These are phyloP conservation scores for Lepus oiostolus DNA, from an alignment of 2,797 vertebrate species.

Conservation along the genomic window DNA sequence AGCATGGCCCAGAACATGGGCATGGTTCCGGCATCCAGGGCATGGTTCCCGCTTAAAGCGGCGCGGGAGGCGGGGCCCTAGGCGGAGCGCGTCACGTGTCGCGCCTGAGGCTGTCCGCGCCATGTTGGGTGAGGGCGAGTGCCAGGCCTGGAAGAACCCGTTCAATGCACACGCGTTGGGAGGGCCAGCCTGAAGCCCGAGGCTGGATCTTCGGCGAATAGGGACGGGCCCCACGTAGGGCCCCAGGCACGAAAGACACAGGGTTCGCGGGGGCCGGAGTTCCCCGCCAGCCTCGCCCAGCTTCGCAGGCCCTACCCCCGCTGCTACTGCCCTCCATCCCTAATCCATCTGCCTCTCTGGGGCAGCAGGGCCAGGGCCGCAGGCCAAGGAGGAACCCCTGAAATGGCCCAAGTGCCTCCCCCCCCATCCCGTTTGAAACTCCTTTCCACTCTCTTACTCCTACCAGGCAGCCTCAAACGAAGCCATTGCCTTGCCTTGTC, in stretches of 20 bases:
- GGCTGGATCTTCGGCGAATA: fast-evolving
- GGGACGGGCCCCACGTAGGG: fast-evolving
- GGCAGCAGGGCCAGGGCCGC: fast-evolving
- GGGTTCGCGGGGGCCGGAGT: too few species aligned
- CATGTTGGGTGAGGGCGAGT: conserved; percentile 34
- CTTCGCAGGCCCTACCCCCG: fast-evolving
- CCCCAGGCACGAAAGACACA: background rate
- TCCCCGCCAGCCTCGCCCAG: background rate
- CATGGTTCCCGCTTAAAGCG: background rate
- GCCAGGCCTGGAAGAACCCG: fast-evolving
- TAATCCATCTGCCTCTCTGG: fast-evolving
- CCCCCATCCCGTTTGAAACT: too few species aligned
- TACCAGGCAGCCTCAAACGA: background rate
- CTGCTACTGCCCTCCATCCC: background rate
- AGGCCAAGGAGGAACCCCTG: fast-evolving
- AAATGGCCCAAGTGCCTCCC: fast-evolving
- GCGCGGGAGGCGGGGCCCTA: background rate
- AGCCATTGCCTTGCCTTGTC: fast-evolving
- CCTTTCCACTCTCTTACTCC: too few species aligned
- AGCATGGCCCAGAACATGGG: background rate
- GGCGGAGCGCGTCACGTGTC: background rate
- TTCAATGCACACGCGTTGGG: fast-evolving
- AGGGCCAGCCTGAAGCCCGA: fast-evolving
- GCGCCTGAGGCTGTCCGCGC: background rate
- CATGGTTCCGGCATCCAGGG: fast-evolving